These are phyloP conservation scores for Heliocidaris tuberculata DNA, from an alignment of 35 echinoderm and acorn worm genomes.

Conservation along the genomic window DNA sequence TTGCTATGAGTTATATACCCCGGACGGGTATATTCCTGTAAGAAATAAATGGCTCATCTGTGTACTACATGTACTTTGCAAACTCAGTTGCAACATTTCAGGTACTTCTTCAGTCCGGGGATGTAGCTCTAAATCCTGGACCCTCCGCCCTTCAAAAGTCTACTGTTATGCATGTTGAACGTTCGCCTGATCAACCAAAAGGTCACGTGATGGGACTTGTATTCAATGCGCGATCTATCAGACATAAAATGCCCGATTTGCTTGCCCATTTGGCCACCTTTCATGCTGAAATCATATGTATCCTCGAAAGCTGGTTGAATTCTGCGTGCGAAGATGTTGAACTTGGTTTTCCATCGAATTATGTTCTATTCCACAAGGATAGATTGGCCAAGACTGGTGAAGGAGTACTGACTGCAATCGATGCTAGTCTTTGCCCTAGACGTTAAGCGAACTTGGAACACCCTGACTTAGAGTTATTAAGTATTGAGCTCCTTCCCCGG, in stretches of 20 bases:
- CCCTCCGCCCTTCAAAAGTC: no score
- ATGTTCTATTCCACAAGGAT: neutral
- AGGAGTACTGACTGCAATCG: slow-evolving; percentile 25
- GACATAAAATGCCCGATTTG: no score
- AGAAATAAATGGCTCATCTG: neutral
- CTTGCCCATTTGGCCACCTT: neutral
- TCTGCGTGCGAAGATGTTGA: neutral
- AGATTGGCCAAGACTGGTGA: neutral
- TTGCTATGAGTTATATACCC: no score
- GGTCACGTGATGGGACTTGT: neutral
- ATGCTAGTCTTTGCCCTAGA: no score
- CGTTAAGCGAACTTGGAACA: neutral
- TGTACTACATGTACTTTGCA: neutral
- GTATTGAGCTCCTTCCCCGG: neutral
- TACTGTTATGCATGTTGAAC: no score
- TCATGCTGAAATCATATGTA: neutral
- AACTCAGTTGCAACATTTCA: neutral
- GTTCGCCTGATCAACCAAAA: neutral
- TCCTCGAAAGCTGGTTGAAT: neutral
- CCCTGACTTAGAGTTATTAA: neutral
- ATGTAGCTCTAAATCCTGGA: no score
- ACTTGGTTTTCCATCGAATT: slow-evolving; percentile 4
- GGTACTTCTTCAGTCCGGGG: neutral
- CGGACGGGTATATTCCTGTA: no score
- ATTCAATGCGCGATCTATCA: no score